A percentile compares a stretch with the other conserved stretches of the same genome.
phyloP scores from a whole-genome alignment of 53 echinoderm and acorn worm genomes.

The Apostichopus leukothele region DNA sequence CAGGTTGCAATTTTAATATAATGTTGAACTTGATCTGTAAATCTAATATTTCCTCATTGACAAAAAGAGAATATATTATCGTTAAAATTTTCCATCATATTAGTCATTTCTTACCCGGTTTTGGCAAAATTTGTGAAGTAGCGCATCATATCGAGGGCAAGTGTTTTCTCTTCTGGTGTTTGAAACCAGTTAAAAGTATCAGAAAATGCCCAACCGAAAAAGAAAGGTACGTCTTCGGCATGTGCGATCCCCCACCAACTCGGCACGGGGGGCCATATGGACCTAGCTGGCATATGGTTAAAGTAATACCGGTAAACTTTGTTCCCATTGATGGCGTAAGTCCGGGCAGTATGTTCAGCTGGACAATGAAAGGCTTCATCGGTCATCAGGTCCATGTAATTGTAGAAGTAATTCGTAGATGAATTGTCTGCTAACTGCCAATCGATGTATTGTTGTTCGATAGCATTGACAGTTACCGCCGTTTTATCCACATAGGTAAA shows the following conservation, averaged over 20 bases:
- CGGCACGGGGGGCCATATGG: not conserved
- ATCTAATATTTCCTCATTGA: no score
- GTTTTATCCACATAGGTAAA: conserved; percentile 62
- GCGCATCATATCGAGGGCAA: conserved; percentile 62
- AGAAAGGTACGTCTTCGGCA: conserved; percentile 68
- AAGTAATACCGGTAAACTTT: conserved; percentile 67
- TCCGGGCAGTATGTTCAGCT: conserved; percentile 55
- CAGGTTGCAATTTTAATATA: no score
- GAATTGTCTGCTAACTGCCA: conserved; percentile 71
- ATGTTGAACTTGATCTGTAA: no score
- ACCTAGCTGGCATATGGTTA: conserved; percentile 57
- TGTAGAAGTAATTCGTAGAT: conserved; percentile 65
- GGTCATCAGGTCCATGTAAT: conserved; percentile 58
- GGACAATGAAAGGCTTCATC: conserved; percentile 75
- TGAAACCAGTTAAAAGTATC: conserved; percentile 15
- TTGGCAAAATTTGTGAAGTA: conserved; percentile 75
- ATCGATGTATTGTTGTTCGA: conserved; percentile 71
- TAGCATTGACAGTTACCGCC: conserved; percentile 58
- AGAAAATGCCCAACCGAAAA: conserved; percentile 64
- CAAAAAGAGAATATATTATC: not conserved
- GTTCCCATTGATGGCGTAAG: conserved; percentile 53
- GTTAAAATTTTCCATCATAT: not conserved
- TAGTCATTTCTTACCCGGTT: conserved; percentile 56
- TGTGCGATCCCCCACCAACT: conserved; percentile 72
- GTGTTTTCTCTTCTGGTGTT: conserved; percentile 43